These are phyloP conservation scores for Coluber constrictor DNA, from an alignment of 2,797 vertebrate genomes.

Conservation along the genomic window DNA sequence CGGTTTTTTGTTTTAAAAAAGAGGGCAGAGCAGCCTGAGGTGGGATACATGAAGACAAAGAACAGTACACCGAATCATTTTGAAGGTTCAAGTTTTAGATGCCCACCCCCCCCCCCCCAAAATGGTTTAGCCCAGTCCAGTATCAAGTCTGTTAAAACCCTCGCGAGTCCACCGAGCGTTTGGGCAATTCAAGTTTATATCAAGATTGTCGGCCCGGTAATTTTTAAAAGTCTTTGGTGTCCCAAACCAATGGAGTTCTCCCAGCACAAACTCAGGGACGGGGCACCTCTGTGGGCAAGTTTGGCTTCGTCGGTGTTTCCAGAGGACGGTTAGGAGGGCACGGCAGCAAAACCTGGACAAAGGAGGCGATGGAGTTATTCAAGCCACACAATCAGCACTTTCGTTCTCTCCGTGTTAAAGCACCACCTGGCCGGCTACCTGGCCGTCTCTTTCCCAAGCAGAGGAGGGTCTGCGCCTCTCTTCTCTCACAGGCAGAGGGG, in stretches of 20 bases:
- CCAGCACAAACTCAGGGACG: not conserved
- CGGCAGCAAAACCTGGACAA: constrained; percentile 40
- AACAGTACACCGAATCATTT: not conserved
- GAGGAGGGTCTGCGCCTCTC: not conserved
- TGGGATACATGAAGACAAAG: constrained; percentile 18
- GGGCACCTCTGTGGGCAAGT: constrained; percentile 22
- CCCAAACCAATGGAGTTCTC: constrained; percentile 4
- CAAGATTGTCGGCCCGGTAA: constrained; percentile 12
- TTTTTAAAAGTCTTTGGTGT: constrained; percentile 18
- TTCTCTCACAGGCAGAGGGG: not conserved
- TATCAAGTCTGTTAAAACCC: constrained; percentile 25
- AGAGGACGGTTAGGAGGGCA: constrained; percentile 20
- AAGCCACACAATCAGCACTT: constrained; percentile 40
- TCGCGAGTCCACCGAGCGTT: not conserved
- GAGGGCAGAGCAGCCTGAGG: constrained; percentile 13
- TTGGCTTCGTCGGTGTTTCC: constrained; percentile 31
- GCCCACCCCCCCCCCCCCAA: not conserved
- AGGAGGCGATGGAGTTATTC: constrained; percentile 43
- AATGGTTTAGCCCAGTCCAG: constrained; percentile 22
- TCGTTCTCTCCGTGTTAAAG: not conserved
- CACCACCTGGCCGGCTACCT: not conserved
- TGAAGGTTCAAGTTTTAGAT: not conserved
- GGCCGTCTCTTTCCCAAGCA: not conserved
- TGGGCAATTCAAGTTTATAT: constrained; percentile 6
- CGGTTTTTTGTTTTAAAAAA: not conserved